A percentile compares a stretch with the other conserved stretches of the same genome.
Evolutionary conservation across 1,140 invertebrate genomes (phyloP).

Genomic region (Drosophila chauvacae): DNA sequence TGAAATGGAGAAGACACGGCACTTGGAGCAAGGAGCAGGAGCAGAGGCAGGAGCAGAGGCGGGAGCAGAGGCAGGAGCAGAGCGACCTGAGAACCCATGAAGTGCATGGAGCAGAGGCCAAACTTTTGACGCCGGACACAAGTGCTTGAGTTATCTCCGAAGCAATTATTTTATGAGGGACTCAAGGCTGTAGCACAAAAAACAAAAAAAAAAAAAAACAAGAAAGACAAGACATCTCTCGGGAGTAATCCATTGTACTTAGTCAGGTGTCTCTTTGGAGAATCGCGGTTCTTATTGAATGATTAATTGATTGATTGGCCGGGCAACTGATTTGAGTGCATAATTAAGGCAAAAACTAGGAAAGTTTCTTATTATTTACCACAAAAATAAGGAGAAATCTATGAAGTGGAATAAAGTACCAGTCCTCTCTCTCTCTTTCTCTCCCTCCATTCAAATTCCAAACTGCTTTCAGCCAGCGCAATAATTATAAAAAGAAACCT

Average conservation of each 20-base stretch:
- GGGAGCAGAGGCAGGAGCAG: background rate
- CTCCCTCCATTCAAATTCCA: background rate
- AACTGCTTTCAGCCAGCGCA: background rate
- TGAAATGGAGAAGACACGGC: constrained; percentile 21
- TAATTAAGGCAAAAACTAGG: constrained; percentile 8
- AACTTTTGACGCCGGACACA: constrained; percentile 24
- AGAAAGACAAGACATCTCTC: background rate
- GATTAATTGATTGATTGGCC: constrained; percentile 12
- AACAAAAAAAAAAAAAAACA: background rate
- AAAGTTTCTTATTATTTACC: background rate
- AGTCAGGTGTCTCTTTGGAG: constrained; percentile 4
- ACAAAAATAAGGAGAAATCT: background rate
- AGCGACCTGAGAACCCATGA: background rate
- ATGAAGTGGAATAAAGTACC: background rate
- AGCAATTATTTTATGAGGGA: constrained; percentile 15
- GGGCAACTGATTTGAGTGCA: background rate
- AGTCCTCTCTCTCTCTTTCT: background rate
- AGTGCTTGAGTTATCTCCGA: constrained; percentile 9
- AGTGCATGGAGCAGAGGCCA: constrained; percentile 3
- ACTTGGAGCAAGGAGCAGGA: background rate
- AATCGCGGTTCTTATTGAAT: background rate
- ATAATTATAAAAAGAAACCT: background rate
- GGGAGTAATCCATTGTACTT: background rate
- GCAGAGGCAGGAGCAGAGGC: background rate
- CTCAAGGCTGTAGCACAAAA: background rate